phyloP scores from a whole-genome alignment of 2,797 vertebrate genomes.

The Enteromius mattozi region DNA sequence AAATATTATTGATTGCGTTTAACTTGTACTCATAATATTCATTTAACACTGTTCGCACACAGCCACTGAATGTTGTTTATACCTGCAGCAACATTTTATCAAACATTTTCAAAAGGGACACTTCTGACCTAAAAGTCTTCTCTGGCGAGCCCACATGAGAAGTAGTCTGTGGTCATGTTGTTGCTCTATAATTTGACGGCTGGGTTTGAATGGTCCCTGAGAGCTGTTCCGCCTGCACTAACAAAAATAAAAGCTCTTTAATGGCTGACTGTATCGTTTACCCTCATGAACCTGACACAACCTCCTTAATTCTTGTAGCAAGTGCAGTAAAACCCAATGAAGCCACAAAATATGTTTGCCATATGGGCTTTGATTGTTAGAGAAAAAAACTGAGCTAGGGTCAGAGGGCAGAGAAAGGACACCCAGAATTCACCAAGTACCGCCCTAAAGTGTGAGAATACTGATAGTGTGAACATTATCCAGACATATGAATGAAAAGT shows the following conservation, averaged over 20 bases:
- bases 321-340: slow-evolving; percentile 80
- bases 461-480: slow-evolving; percentile 51
- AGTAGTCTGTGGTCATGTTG: slow-evolving; percentile 66
- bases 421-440: slow-evolving; percentile 39
- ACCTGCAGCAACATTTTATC: neutral
- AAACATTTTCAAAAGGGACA: neutral
- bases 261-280: slow-evolving; percentile 77
- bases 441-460: slow-evolving; percentile 29
- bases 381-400: slow-evolving; percentile 34
- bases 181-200: slow-evolving; percentile 73
- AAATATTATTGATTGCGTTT: neutral
- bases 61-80: neutral
- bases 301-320: slow-evolving; percentile 74
- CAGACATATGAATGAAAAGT: slow-evolving; percentile 32
- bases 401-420: slow-evolving; percentile 51
- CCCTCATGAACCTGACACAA: slow-evolving; percentile 69
- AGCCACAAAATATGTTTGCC: slow-evolving; percentile 81
- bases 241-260: slow-evolving; percentile 78
- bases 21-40: neutral
- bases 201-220: slow-evolving; percentile 69
- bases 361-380: slow-evolving; percentile 81
- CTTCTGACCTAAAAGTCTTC: neutral
- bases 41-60: neutral
- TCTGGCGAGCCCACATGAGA: slow-evolving; percentile 48
- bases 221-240: slow-evolving; percentile 68